phyloP scores from a whole-genome alignment of 2,113 vertebrate species.

The Neopipo cinnamomea region DNA sequence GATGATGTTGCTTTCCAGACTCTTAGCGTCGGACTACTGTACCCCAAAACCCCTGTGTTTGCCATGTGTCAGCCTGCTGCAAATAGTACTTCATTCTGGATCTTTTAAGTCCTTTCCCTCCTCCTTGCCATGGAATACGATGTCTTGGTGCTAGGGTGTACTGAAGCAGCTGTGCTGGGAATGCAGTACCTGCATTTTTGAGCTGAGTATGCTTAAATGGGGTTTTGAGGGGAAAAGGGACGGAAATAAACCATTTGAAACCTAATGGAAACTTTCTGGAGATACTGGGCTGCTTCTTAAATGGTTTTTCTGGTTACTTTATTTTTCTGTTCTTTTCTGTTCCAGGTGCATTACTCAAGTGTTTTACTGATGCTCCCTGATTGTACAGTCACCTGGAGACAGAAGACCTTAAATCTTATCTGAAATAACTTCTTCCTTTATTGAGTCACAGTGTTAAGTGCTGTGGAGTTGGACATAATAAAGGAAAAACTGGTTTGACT shows the following conservation, averaged over 20 bases:
- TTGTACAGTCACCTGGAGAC: conserved; percentile 64
- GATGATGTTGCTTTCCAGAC: not conserved
- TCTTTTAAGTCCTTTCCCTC: not conserved
- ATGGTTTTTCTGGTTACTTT: not conserved
- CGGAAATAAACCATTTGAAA: not conserved
- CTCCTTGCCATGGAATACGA: not conserved
- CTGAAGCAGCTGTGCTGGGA: not conserved
- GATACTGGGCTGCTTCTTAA: not conserved
- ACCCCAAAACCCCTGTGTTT: not conserved
- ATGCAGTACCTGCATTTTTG: not conserved
- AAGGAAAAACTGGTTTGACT: conserved; percentile 72
- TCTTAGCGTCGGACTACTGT: rapidly evolving
- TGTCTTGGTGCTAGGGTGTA: not conserved
- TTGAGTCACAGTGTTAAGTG: conserved; percentile 57
- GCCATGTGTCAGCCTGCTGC: not conserved
- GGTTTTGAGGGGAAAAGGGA: not conserved
- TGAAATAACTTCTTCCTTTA: conserved; percentile 73
- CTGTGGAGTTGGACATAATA: conserved; percentile 73
- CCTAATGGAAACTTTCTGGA: not conserved
- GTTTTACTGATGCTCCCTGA: conserved; percentile 53
- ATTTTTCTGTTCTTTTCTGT: not conserved
- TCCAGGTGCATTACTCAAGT: conserved; percentile 57
- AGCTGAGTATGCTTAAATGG: not conserved
- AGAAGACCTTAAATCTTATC: conserved; percentile 63
- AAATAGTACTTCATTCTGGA: not conserved